Base-by-base conservation (phyloP, 2,888 invertebrate genomes). In the Bibio marci region DNA sequence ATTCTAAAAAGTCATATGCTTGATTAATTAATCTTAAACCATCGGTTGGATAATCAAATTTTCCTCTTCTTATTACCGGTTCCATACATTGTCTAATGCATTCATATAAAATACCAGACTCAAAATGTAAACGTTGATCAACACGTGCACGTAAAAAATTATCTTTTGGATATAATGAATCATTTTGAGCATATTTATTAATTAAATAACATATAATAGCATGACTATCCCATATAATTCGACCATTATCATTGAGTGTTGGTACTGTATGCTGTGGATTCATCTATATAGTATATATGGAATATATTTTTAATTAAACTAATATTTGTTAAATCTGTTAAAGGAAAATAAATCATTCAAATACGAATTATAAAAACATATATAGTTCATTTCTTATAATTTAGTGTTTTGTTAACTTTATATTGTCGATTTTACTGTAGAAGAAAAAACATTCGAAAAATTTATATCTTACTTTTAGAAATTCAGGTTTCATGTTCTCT, bases 101-200 rank as follows among this genome's bases (percentile, higher is more conserved):
- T 8, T 53, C 47, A 39, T 56, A 61, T 4, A 59, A 37, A 1
- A 56, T 52, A 25, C 57, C 55, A 4, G 55, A 48, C 18, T 61
- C 61, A 39, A 58, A 61, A 45, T 59, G 54, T 33, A 61, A 39
- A 0, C 60, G 52, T 26, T 60, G 58, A 49, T 61, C 57, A 2
- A 60, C 55, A 3, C 54, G 30, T 4, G 62, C 59, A 5, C 59
- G 52, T 27, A 49, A 47, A n/a, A 47, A 46, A 36, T 44, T 50
- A 34, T 59, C 57, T 42, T 50, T 54, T 6, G 58, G 59, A 46
- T 58, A 59, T 3, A 58, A 46, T 5, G 40, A 11, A 41, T 57
- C 56, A 32, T 50, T 41, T 41, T 54, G 53, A 33, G 41, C 58
- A 41, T 58, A 59, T 38, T 56, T 54, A 3, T 50, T 45, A 19